Evolutionary conservation across 23 tunicate species (phyloP), one percentile per base, ranked within the genome.

Genomic region (Ciona savignyi): DNA sequence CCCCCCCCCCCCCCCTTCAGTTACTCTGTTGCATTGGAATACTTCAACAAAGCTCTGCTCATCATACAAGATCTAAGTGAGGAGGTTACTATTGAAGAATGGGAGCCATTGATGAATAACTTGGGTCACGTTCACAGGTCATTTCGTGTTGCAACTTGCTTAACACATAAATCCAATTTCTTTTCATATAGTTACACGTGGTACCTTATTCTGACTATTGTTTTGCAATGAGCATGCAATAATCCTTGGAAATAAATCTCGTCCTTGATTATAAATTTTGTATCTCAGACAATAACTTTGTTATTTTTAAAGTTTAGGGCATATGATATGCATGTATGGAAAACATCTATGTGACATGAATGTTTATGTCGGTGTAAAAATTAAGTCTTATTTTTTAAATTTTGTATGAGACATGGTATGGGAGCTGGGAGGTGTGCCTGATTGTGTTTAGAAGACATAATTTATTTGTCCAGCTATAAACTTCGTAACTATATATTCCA

Each of bases 51-150:
- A 26, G 97, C 97, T 2, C 49, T 91, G 63, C 78, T 76, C 27
- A 70, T 66, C 29, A 70, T 91, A 0, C 34, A 60, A 33, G 71
- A 78, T 27, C 80, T 86, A 9, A 86, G 86, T 0, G 72, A 72
- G 1, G 97, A 91, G 51, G 71, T 80, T 3, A 27, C 29, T 20
- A 30, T 76, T 20, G 91, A 75, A 32, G 97, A 85, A 76, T 91
- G 97, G 97, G 91, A 85, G 51, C 86, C 97, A 0, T 77, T 91
- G 56, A 70, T 91, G 1, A 91, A 91, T 60, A 91, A 91, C 76
- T 70, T 91, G 21, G 97, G 92, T 3, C 97, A 91, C 42, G 71
- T 60, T 1, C 77, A 91, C 82, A 81, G 96, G 96, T 88, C n/a
- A n/a, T n/a, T n/a, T n/a, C n/a, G n/a, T n/a, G n/a, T n/a, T n/a